Evolutionary conservation across 2,888 invertebrate species (phyloP), one percentile per base, ranked within the genome.

Genomic region (Dynastes hyllus): DNA sequence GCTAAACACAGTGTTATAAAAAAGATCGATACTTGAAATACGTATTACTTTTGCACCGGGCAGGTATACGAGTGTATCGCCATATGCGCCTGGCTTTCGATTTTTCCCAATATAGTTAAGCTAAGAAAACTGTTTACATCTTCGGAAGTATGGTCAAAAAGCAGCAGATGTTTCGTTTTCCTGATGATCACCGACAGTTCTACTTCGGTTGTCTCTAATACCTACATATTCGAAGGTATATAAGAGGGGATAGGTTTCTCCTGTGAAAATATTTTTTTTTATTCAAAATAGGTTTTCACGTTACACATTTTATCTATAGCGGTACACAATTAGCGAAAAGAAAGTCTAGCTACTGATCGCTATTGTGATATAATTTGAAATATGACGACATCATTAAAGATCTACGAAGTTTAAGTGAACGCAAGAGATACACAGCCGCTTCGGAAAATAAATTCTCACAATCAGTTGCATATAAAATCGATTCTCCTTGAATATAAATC

Each of bases 51-150:
- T 29, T 61, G 61, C 61, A 69, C 32, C 69, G n/a, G 69, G 69
- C 69, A 55, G 32, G 55, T 71, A 70, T 69, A 66, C 40, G 6
- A 13, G 16, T 45, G 53, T 55, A 32, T 37, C 16, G 53, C 71
- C 53, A 53, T 55, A 71, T 71, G 71, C 51, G n/a, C 55, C 32
- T 71, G 55, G 53, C 11, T 55, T 40, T 65, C 65, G 13, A 37
- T 32, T 67, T 76, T 76, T 76, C 45, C 76, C 66, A 53, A 66
- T 66, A 66, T 65, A 66, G 63, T 65, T 32, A 65, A 76, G 29
- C 76, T 76, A 66, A 76, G 76, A 32, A 76, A 76, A 66, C 66
- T 76, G 65, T 76, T 76, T 76, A 76, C 76, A 76, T 76, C 76
- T 76, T 76, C 40, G 76, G 67, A 65, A 76, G 40, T 65, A 50